Evolutionary conservation across 2,888 invertebrate species (phyloP), one percentile per base, ranked within the genome.

Genomic region (Lasioglossum villosulum): DNA sequence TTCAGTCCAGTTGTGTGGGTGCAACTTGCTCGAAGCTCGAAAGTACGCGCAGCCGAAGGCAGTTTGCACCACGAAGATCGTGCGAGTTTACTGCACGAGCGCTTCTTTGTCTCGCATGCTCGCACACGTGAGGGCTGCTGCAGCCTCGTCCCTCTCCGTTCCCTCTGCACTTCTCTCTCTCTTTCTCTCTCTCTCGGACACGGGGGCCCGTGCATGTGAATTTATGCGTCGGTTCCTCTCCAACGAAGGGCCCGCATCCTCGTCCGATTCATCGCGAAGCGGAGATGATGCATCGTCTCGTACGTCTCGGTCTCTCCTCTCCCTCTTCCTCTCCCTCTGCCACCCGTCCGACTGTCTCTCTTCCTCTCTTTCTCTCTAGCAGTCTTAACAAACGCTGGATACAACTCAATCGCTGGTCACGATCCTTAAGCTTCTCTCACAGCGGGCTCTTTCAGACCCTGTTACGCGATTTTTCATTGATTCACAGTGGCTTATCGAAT

Each of bases 361-460:
- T 76, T 78, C 56, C 75, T 80, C 80, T 76, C 81, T 81, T 79
- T 88, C 86, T 79, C 89, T 88, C 90, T 76, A 83, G 89, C 90
- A 78, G 86, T 74, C 88, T 86, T 90, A 91, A 90, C 90, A 90
- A 90, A 90, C 90, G 90, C 84, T 90, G 90, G 90, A 90, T 91
- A 91, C 91, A 91, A 91, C 91, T 91, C 91, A 91, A 91, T 91
- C 91, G 91, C 88, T 88, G 88, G 91, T 91, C 91, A 91, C 91
- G 91, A 89, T 90, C 84, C 90, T 91, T 88, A 91, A 91, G 91
- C 84, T 84, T 85, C 86, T 80, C 88, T 89, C 90, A 91, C 90
- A 90, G 75, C 71, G 84, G 78, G 63, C 34, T 27, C 45, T 39
- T 74, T 76, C 48, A 66, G 27, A 19, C 45, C 71, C 63, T 37